Evolutionary conservation across 2,797 vertebrate genomes (phyloP).

Genomic region (Anolis apletophallus): DNA sequence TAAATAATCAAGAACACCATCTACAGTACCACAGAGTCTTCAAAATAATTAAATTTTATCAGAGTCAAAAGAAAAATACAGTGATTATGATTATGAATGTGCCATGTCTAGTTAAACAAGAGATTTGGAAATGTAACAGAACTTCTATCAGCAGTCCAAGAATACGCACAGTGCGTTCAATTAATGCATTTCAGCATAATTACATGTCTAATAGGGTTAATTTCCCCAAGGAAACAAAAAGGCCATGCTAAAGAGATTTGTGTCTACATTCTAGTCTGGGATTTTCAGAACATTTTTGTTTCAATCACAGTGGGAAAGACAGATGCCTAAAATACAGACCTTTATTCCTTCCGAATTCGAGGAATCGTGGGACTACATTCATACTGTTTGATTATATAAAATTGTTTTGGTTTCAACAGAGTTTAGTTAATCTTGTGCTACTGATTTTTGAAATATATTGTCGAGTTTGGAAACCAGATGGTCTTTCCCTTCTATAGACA

Average conservation of each 20-base stretch:
- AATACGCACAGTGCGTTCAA: slow-evolving; percentile 80
- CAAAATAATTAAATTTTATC: slow-evolving; percentile 82
- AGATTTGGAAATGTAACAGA: slow-evolving; percentile 71
- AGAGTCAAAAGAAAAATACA: slow-evolving; percentile 89
- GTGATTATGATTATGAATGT: slow-evolving; percentile 89
- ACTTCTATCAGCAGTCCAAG: slow-evolving; percentile 80
- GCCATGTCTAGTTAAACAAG: slow-evolving; percentile 72
- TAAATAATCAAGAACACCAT: slow-evolving; percentile 94
- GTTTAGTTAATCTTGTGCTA: slow-evolving; percentile 77
- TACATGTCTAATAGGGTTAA: slow-evolving; percentile 73
- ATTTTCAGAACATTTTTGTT: slow-evolving; percentile 69
- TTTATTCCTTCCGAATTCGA: slow-evolving; percentile 76
- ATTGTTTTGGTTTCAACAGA: slow-evolving; percentile 75
- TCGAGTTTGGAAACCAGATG: slow-evolving; percentile 76
- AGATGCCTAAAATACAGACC: slow-evolving; percentile 87
- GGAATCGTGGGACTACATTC: slow-evolving; percentile 79
- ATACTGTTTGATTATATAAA: slow-evolving; percentile 71
- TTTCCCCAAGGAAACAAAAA: slow-evolving; percentile 69
- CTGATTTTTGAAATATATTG: slow-evolving; percentile 71
- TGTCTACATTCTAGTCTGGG: slow-evolving; percentile 77
- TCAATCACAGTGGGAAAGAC: slow-evolving; percentile 92
- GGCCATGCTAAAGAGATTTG: slow-evolving; percentile 79
- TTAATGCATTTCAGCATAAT: slow-evolving; percentile 78
- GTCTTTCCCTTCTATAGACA: slow-evolving; percentile 62
- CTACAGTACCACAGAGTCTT: slow-evolving; percentile 91